Evolutionary conservation across 2,797 vertebrate genomes (phyloP).

Genomic region (Staurois parvus): DNA sequence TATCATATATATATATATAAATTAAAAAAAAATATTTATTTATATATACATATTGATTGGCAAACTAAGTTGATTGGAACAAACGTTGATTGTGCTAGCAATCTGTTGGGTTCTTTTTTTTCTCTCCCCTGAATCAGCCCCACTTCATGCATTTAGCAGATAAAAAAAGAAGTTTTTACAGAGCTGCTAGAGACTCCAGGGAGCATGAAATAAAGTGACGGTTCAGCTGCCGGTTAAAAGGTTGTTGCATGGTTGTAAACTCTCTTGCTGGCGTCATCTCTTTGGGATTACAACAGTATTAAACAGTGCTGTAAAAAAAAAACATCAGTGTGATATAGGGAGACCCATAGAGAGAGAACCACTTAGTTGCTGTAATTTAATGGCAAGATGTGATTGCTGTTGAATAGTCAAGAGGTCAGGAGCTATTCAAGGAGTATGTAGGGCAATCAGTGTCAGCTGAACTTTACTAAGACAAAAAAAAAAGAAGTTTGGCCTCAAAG

Average conservation of each 20-base stretch:
- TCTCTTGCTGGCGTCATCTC: neutral
- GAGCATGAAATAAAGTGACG: constrained; percentile 11
- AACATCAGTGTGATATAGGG: neutral
- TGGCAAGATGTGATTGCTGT: neutral
- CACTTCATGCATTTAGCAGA: neutral
- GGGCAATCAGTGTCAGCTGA: neutral
- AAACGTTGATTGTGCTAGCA: too few species aligned
- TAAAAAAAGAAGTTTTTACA: neutral
- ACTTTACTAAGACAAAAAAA: too few species aligned
- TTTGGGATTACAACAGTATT: constrained; percentile 2
- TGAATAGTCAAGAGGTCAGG: neutral
- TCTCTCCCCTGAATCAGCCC: too few species aligned
- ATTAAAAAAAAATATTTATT: too few species aligned
- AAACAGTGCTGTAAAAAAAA: neutral
- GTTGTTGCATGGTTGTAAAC: neutral
- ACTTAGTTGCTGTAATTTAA: neutral
- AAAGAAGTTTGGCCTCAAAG: too few species aligned
- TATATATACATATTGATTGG: too few species aligned
- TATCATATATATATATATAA: too few species aligned
- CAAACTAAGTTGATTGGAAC: too few species aligned
- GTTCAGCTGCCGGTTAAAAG: constrained; percentile 1
- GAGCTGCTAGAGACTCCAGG: neutral
- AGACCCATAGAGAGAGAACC: neutral
- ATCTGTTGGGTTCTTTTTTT: too few species aligned
- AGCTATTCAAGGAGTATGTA: neutral